phyloP scores from a whole-genome alignment of 1,140 invertebrate species.

The Bombus sibiricus region DNA sequence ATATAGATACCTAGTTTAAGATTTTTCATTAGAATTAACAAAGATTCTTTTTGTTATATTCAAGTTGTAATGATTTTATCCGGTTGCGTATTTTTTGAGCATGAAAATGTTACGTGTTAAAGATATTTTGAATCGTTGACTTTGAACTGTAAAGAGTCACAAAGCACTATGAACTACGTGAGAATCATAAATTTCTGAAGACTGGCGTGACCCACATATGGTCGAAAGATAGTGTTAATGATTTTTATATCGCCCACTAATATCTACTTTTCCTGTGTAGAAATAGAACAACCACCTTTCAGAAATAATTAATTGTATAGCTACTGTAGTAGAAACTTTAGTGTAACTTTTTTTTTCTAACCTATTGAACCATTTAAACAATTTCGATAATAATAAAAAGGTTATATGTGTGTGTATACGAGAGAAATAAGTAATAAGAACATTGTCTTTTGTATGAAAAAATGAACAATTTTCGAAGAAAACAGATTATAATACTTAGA shows the following conservation, averaged over 20 bases:
- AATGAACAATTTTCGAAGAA: too few species aligned
- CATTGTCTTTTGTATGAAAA: background rate
- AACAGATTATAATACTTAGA: too few species aligned
- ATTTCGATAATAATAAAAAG: background rate
- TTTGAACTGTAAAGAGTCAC: background rate
- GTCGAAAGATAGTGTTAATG: background rate
- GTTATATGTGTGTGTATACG: background rate
- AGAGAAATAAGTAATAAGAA: background rate
- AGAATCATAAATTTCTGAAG: background rate
- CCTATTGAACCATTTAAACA: too few species aligned
- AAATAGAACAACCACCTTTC: background rate
- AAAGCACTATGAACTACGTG: too few species aligned
- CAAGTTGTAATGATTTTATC: background rate
- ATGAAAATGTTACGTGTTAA: background rate
- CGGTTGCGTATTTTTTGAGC: background rate
- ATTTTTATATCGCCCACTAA: background rate
- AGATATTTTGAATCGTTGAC: background rate
- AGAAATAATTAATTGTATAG: background rate
- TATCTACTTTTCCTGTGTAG: background rate
- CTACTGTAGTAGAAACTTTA: background rate
- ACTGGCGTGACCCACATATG: background rate
- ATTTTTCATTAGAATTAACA: too few species aligned
- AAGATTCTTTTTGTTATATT: background rate
- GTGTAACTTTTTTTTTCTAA: background rate
- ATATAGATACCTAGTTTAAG: too few species aligned